Evolutionary conservation across 2,113 vertebrate species (phyloP), one percentile per base, ranked within the genome.

Genomic region (cattle (Bos taurus)): DNA sequence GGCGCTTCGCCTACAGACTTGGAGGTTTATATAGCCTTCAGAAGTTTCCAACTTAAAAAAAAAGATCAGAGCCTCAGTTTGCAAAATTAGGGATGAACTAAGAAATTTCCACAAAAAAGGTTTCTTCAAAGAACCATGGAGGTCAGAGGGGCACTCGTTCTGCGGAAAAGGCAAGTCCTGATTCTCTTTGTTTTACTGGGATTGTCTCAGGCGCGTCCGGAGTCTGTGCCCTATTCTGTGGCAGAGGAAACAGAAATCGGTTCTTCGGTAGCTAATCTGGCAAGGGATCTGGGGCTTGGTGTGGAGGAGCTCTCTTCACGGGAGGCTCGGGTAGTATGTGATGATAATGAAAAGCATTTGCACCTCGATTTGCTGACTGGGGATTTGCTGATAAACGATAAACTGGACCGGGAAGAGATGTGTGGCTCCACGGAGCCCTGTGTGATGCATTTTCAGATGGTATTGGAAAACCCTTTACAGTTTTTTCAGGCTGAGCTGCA

Each of bases 401-500:
- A 98, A 97, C 98, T 99, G 82, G 99, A 99, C 95, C 83, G 99
- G 46, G 99, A 99, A 82, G 30, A 81, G 2, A 97, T 99, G 19
- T 99, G 99, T 16, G 98, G 96, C 11, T 97, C 98, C 25, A 78
- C 71, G 0, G 98, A 98, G 2, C 98, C 98, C 1, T 99, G 99
- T 48, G 94, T 99, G 56, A 60, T 99, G 64, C 98, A 98, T 96
- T 99, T 99, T 82, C 99, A 99, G 88, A 97, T 99, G 85, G 97
- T 99, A 64, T 3, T 99, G 93, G 98, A 98, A 84, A 98, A 99
- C 48, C 99, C 99, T 2, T 98, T 99, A 96, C 98, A 99, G 88
- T 98, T 99, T 90, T 99, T 99, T 64, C 97, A 93, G 50, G 97
- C 98, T 10, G 98, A 99, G 2, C 97, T 99, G 15, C 96, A 99